These are phyloP conservation scores for Hyla sarda DNA, from an alignment of 2,113 vertebrate species.

Conservation along the genomic window DNA sequence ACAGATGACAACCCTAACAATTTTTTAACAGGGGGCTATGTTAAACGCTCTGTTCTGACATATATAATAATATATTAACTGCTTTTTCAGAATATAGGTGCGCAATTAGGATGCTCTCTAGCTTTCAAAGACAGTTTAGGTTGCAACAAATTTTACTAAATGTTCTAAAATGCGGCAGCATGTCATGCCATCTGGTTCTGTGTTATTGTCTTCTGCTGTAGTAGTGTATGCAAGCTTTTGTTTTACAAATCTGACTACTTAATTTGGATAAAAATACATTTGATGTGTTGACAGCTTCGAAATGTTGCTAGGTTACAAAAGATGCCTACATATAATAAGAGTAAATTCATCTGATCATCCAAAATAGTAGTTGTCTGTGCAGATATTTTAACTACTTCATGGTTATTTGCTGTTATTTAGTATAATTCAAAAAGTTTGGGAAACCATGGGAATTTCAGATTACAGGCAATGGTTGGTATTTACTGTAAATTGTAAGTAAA, in stretches of 20 bases:
- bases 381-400: background rate
- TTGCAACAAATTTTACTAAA: no score
- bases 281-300: background rate
- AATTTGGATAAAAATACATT: constrained; percentile 19
- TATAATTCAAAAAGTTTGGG: background rate
- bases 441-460: background rate
- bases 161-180: no score
- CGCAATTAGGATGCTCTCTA: no score
- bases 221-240: background rate
- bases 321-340: background rate
- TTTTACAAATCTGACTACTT: constrained; percentile 6
- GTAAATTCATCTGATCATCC: background rate
- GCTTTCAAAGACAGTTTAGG: no score
- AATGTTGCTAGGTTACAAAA: background rate
- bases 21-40: no score
- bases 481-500: background rate
- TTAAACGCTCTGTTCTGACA: no score
- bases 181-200: background rate
- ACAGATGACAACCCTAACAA: no score
- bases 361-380: background rate
- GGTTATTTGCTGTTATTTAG: background rate
- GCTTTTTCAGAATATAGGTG: no score
- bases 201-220: background rate
- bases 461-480: background rate
- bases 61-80: no score